Conservation (phyloP, 2,113 vertebrate species). For the Trichechus manatus region DNA sequence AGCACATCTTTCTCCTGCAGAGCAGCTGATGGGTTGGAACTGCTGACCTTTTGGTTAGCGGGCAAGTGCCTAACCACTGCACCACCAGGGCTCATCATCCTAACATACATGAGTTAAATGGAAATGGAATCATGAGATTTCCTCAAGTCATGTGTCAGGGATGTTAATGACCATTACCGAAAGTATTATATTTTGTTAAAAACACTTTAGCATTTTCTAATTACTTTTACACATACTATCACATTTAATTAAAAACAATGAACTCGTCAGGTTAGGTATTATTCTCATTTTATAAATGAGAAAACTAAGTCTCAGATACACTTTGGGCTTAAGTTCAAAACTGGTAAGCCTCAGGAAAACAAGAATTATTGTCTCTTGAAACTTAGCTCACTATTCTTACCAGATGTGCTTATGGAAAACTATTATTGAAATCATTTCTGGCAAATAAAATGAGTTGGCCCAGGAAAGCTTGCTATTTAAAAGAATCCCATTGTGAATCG, state of each 20-base stretch:
- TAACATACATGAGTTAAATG: neutral
- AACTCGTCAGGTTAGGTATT: neutral
- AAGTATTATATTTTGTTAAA: slow-evolving; percentile 26
- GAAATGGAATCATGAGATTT: neutral
- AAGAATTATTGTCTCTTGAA: slow-evolving; percentile 37
- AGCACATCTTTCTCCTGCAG: no score
- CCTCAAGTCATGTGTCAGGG: neutral
- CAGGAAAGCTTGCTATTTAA: slow-evolving; percentile 24
- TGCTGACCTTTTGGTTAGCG: no score
- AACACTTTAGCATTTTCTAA: slow-evolving; percentile 43
- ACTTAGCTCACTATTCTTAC: slow-evolving; percentile 45
- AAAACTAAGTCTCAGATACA: neutral
- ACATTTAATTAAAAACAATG: slow-evolving; percentile 35
- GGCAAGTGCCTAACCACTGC: no score
- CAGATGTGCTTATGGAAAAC: slow-evolving; percentile 67
- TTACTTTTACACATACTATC: slow-evolving; percentile 6
- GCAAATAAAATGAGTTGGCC: slow-evolving; percentile 59
- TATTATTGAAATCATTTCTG: slow-evolving; percentile 61
- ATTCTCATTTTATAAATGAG: slow-evolving; percentile 10
- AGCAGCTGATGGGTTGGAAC: no score
- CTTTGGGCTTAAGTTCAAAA: slow-evolving; percentile 52
- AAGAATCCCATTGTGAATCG: slow-evolving; percentile 48
- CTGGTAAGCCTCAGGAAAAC: neutral
- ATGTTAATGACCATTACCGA: neutral
- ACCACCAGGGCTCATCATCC: no score